phyloP scores from a whole-genome alignment of 2,113 vertebrate genomes.

The Amia ocellicauda region DNA sequence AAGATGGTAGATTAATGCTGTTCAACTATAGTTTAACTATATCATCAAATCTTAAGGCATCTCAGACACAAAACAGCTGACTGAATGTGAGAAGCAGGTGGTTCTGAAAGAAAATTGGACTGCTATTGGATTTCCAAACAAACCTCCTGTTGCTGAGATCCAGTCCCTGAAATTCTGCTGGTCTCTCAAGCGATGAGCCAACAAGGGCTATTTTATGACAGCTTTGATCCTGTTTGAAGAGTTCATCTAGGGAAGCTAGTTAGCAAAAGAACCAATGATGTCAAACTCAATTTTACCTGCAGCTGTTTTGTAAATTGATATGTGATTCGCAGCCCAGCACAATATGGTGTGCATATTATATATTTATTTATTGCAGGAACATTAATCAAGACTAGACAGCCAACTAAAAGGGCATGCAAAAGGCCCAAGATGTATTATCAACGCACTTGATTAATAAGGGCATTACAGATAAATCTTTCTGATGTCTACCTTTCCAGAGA shows the following conservation, averaged over 20 bases:
- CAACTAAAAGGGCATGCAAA: not conserved
- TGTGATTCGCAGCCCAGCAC: not conserved
- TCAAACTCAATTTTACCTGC: conserved; percentile 6
- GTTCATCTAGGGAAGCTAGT: not conserved
- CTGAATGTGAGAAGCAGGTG: not conserved
- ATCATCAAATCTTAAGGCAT: not conserved
- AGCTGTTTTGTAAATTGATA: conserved; percentile 1
- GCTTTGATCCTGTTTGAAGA: too few species aligned
- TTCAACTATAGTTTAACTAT: not conserved
- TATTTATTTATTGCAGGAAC: conserved; percentile 5
- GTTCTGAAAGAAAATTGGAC: not conserved
- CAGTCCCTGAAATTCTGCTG: not conserved
- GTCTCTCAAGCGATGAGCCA: not conserved
- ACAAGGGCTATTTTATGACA: too few species aligned
- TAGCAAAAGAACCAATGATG: not conserved
- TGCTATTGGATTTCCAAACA: not conserved
- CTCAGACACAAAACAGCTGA: not conserved
- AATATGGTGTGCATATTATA: not conserved
- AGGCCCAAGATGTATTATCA: not conserved
- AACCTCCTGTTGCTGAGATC: not conserved
- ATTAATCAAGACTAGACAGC: not conserved
- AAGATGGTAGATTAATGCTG: not conserved
- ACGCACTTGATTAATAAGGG: conserved; percentile 9
- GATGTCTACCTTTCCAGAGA: too few species aligned
- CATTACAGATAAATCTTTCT: conserved; percentile 1